phyloP scores from a whole-genome alignment of 2,797 vertebrate genomes.

The Lindbergichthys nudifrons region DNA sequence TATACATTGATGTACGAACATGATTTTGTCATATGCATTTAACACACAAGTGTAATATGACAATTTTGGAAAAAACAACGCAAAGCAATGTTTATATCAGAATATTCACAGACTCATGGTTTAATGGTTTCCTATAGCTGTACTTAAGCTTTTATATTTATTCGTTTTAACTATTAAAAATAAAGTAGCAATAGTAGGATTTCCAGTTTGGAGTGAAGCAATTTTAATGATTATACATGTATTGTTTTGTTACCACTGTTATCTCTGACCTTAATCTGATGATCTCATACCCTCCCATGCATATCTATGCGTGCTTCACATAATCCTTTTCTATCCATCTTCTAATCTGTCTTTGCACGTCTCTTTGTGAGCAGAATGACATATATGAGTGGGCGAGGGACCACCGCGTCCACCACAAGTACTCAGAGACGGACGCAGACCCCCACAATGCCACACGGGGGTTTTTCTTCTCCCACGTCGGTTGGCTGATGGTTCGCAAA shows the following conservation, averaged over 20 bases:
- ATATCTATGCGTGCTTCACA: neutral
- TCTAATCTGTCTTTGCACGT: neutral
- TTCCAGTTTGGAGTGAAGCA: neutral
- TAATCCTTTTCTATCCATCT: constrained; percentile 16
- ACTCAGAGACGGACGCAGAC: constrained; percentile 93
- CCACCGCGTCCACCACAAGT: constrained; percentile 95
- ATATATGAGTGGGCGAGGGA: constrained; percentile 94
- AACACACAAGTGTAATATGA: neutral
- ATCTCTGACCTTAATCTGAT: constrained; percentile 42
- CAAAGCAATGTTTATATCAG: neutral
- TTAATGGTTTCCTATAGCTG: neutral
- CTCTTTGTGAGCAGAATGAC: constrained; percentile 86
- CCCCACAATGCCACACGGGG: constrained; percentile 92
- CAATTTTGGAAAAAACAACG: neutral
- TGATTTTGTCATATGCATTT: too few species aligned
- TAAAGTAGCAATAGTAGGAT: neutral
- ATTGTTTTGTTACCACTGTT: constrained; percentile 12
- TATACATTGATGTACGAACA: neutral
- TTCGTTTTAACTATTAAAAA: neutral
- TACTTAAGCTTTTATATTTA: neutral
- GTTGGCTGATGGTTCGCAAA: constrained; percentile 95
- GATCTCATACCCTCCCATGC: neutral
- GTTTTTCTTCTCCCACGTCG: constrained; percentile 96
- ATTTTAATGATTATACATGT: constrained; percentile 27
- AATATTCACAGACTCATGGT: neutral